phyloP scores from a whole-genome alignment of 2,797 vertebrate species.

The Urophycis tenuis region DNA sequence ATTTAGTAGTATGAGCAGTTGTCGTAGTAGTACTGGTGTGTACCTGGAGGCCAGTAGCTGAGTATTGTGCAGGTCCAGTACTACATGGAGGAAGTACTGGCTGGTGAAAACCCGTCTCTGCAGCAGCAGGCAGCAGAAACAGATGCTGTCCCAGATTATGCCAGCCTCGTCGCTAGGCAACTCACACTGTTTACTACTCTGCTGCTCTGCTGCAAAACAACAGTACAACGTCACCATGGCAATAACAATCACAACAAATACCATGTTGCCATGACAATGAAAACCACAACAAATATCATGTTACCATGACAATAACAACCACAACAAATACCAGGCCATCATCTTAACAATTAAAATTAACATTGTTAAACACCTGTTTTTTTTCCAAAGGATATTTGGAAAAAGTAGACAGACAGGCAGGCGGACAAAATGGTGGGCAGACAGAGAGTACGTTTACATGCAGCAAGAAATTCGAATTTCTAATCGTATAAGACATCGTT shows the following conservation, averaged over 20 bases:
- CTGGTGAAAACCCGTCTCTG: conserved; percentile 94
- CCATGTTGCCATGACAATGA: too few relatives aligned
- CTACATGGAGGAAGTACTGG: conserved; percentile 91
- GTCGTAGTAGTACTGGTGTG: background rate
- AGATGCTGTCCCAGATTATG: conserved; percentile 96
- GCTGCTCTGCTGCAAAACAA: background rate
- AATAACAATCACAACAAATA: too few relatives aligned
- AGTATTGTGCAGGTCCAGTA: conserved; percentile 87
- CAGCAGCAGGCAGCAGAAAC: conserved; percentile 87
- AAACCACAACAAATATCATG: background rate
- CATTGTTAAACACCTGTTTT: background rate
- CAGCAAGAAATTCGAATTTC: too few relatives aligned
- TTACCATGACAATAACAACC: background rate
- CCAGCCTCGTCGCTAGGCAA: conserved; percentile 90
- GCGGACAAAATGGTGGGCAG: conserved; percentile 1
- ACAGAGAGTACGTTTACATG: too few relatives aligned
- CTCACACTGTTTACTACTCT: conserved; percentile 45
- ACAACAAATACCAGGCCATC: background rate
- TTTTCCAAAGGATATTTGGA: too few relatives aligned
- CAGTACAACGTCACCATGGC: too few relatives aligned
- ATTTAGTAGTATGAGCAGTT: too few relatives aligned
- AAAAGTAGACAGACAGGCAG: background rate
- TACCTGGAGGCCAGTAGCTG: conserved; percentile 93
- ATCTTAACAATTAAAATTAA: background rate
- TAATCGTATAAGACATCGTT: too few relatives aligned